Conservation (phyloP, 2,797 vertebrate species). For the Pipistrellus pygmaeus region DNA sequence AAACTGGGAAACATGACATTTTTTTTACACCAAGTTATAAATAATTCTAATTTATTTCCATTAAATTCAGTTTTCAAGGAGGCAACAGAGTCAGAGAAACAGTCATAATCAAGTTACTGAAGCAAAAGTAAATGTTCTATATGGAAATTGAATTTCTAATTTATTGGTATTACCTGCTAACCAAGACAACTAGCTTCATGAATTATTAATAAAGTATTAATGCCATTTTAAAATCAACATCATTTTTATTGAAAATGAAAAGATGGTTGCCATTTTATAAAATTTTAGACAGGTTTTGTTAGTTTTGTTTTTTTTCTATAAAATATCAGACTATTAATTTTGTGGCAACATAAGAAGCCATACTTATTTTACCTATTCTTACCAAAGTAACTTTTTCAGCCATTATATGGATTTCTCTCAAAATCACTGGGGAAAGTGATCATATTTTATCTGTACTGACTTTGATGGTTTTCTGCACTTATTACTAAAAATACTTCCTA, state of each 20-base stretch:
- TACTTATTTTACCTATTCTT: neutral
- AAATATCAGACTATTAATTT: neutral
- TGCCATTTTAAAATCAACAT: neutral
- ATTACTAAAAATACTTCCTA: conserved; percentile 65
- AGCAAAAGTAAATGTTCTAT: neutral
- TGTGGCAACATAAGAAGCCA: neutral
- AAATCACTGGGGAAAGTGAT: conserved; percentile 57
- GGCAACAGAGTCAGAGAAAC: neutral
- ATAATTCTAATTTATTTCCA: neutral
- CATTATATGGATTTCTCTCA: neutral
- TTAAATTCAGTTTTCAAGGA: neutral
- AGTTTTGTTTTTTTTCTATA: neutral
- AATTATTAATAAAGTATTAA: neutral
- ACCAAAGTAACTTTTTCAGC: neutral
- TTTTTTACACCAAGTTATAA: neutral
- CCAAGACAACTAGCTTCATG: neutral
- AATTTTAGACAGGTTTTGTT: neutral
- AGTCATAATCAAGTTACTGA: neutral
- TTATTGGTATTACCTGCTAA: neutral
- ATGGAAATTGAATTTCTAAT: neutral
- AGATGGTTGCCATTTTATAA: neutral
- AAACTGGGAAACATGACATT: neutral
- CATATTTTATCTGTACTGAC: conserved; percentile 53
- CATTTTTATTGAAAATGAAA: neutral
- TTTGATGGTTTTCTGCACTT: conserved; percentile 68